phyloP scores from a whole-genome alignment of 2,113 vertebrate genomes.

The Columba janthina region DNA sequence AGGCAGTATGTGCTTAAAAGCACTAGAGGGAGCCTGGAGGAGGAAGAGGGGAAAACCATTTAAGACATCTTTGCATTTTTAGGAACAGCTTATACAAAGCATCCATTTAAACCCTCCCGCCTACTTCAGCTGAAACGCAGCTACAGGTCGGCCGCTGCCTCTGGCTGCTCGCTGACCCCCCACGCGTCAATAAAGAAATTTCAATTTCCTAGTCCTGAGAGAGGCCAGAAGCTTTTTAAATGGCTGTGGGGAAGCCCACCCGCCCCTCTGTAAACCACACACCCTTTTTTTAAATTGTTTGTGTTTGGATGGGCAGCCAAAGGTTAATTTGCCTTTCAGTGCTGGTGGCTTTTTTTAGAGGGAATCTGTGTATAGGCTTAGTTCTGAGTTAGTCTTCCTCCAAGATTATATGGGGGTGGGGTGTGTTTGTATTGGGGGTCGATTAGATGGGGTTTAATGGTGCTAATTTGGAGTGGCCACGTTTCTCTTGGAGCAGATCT shows the following conservation, averaged over 20 bases:
- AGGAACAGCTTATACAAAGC: background rate
- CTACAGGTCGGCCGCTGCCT: background rate
- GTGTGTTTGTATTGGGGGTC: background rate
- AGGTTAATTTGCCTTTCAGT: background rate
- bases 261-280: accelerated
- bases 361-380: background rate
- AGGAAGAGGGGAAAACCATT: background rate
- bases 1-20: background rate
- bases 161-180: background rate
- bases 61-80: background rate
- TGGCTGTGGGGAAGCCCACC: background rate
- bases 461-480: background rate
- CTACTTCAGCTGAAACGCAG: background rate
- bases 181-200: background rate
- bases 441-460: background rate
- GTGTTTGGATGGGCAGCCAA: background rate
- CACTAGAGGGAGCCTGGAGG: conserved; percentile 56
- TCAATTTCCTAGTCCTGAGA: background rate
- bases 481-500: background rate
- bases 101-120: background rate
- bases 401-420: accelerated
- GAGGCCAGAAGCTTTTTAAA: background rate
- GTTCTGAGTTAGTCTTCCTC: background rate
- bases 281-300: background rate
- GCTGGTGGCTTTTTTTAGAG: background rate